Evolutionary conservation across 2,113 vertebrate genomes (phyloP).

Genomic region (Steatornis caripensis): DNA sequence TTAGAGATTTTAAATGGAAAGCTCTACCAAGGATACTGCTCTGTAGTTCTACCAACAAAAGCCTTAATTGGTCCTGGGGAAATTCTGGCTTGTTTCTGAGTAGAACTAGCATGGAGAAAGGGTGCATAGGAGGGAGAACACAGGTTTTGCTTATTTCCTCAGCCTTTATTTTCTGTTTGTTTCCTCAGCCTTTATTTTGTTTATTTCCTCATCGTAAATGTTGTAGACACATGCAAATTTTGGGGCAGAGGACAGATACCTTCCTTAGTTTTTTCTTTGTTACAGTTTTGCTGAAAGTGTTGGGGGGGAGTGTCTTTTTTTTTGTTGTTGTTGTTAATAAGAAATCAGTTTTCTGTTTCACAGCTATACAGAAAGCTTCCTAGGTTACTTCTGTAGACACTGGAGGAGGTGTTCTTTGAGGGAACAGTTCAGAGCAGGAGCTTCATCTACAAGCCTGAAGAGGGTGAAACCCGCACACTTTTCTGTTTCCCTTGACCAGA

Average conservation of each 20-base stretch:
- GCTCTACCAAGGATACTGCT: not conserved
- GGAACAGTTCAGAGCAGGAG: not conserved
- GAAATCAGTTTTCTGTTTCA: not conserved
- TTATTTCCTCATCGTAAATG: not conserved
- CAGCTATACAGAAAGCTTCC: not conserved
- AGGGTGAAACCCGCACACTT: not conserved
- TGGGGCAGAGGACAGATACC: not conserved
- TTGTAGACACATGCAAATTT: not conserved
- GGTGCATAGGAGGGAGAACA: not conserved
- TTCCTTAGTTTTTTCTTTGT: not conserved
- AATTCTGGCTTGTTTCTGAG: not conserved
- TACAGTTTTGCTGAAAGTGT: not conserved
- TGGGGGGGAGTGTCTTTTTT: accelerated
- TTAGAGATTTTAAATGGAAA: slow-evolving; percentile 2
- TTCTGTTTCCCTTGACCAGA: not conserved
- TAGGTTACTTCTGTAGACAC: not conserved
- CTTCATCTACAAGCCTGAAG: not conserved
- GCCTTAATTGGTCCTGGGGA: not conserved
- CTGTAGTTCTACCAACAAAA: not conserved
- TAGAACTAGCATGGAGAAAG: not conserved
- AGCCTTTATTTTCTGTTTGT: not conserved
- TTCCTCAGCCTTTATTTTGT: not conserved
- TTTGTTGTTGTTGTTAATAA: not conserved
- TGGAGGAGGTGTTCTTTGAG: not conserved
- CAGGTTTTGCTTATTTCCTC: not conserved